Percentiles rank a stretch among this genome's conserved stretches.
Conservation (phyloP, 1,140 invertebrate species). For the Diorhabda carinulata region DNA sequence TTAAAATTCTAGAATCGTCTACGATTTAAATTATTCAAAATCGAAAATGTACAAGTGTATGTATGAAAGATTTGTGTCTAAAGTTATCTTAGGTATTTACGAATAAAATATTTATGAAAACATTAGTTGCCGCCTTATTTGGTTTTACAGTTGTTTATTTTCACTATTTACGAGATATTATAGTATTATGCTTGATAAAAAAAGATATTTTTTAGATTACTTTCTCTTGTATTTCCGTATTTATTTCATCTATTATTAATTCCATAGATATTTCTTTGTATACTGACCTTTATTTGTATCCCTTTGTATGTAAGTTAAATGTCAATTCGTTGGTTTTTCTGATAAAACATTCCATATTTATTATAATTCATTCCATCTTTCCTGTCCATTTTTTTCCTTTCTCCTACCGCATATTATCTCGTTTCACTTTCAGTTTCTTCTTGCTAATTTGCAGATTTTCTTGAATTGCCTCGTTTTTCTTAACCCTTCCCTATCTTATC, state of each 20-base stretch:
- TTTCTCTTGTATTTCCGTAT: conserved; percentile 2
- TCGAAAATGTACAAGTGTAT: conserved; percentile 1
- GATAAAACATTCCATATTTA: too few relatives aligned
- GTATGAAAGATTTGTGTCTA: conserved; percentile 9
- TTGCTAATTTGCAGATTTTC: too few relatives aligned
- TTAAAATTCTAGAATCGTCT: background rate
- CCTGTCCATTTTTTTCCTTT: too few relatives aligned
- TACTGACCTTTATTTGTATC: background rate
- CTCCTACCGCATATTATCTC: too few relatives aligned
- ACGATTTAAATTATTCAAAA: conserved; percentile 9
- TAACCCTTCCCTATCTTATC: too few relatives aligned
- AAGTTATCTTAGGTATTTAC: conserved; percentile 9
- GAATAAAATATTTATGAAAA: conserved; percentile 5
- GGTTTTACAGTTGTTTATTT: conserved; percentile 8
- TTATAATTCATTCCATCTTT: too few relatives aligned
- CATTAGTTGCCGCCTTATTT: conserved; percentile 2
- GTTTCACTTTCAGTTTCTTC: too few relatives aligned
- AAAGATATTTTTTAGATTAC: background rate
- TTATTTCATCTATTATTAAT: background rate
- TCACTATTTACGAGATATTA: background rate
- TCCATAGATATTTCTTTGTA: background rate
- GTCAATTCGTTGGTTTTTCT: too few relatives aligned
- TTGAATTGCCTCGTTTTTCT: too few relatives aligned
- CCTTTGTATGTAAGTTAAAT: background rate
- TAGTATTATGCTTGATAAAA: background rate